Percentiles rank a stretch among this genome's conserved stretches.
These are phyloP conservation scores for Ectemnius lituratus DNA, from an alignment of 2,888 invertebrate species.

Conservation along the genomic window DNA sequence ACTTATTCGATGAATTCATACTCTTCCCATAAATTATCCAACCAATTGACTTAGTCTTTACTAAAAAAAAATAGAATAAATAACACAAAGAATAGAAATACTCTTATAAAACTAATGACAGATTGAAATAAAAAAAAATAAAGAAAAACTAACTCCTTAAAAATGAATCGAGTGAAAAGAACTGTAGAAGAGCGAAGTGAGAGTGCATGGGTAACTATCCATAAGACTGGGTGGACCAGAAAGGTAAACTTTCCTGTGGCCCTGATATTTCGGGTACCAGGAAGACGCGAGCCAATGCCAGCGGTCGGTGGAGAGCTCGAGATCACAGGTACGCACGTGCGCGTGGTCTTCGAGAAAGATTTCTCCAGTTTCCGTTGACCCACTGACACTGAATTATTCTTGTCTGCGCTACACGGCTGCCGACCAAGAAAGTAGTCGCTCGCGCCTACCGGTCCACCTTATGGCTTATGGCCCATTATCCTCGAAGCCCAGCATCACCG, in stretches of 20 bases:
- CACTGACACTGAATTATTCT: slow-evolving; percentile 75
- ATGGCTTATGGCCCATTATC: slow-evolving; percentile 17
- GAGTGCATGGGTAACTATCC: too few species aligned
- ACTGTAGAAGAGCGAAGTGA: too few species aligned
- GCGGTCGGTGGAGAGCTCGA: slow-evolving; percentile 14
- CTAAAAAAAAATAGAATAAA: too few species aligned
- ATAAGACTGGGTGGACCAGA: too few species aligned
- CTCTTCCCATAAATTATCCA: too few species aligned
- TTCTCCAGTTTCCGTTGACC: slow-evolving; percentile 73
- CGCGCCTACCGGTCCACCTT: neutral
- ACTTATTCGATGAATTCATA: neutral
- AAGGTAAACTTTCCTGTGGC: neutral
- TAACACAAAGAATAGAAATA: too few species aligned
- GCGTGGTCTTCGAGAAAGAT: slow-evolving; percentile 52
- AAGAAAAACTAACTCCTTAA: too few species aligned
- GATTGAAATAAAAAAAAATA: too few species aligned
- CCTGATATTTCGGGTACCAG: slow-evolving; percentile 6
- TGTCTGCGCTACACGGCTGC: slow-evolving; percentile 19
- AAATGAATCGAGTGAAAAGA: too few species aligned
- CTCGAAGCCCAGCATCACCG: neutral
- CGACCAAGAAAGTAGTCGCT: slow-evolving; percentile 31
- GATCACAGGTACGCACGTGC: slow-evolving; percentile 40
- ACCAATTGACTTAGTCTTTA: too few species aligned
- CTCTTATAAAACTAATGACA: too few species aligned
- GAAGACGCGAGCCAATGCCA: neutral